These are phyloP conservation scores for Microplitis mediator DNA, from an alignment of 1,140 invertebrate species.

Conservation along the genomic window DNA sequence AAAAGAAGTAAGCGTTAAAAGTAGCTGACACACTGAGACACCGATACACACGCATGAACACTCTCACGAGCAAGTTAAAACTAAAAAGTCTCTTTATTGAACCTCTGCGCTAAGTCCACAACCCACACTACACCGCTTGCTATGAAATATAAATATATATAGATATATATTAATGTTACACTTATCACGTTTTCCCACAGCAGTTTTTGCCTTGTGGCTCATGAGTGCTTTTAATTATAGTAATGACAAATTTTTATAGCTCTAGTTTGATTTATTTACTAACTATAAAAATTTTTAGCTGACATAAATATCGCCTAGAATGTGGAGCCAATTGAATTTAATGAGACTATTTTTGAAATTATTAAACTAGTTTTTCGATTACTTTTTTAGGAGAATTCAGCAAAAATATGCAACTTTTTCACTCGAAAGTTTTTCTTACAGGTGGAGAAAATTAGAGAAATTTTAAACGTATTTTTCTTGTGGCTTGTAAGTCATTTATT, in stretches of 20 bases:
- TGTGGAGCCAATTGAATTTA: too few species aligned
- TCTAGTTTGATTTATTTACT: too few species aligned
- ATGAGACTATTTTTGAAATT: too few species aligned
- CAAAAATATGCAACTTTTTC: too few species aligned
- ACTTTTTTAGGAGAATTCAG: too few species aligned
- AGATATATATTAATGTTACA: not conserved
- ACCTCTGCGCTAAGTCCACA: not conserved
- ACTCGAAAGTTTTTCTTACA: too few species aligned
- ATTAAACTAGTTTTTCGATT: too few species aligned
- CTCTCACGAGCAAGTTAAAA: not conserved
- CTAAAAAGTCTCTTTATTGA: not conserved
- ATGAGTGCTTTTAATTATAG: too few species aligned
- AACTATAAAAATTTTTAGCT: not conserved
- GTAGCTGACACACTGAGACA: constrained; percentile 3
- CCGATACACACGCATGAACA: not conserved
- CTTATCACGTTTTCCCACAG: not conserved
- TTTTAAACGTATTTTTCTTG: too few species aligned
- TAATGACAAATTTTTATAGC: too few species aligned
- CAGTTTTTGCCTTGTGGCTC: not conserved
- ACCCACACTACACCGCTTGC: not conserved
- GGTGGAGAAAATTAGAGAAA: too few species aligned
- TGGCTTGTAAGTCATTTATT: too few species aligned
- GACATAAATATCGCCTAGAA: not conserved
- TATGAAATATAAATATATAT: not conserved
- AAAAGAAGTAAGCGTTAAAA: constrained; percentile 10